Base-by-base conservation (phyloP, 1,140 invertebrate genomes). In the Carposina sasakii region DNA sequence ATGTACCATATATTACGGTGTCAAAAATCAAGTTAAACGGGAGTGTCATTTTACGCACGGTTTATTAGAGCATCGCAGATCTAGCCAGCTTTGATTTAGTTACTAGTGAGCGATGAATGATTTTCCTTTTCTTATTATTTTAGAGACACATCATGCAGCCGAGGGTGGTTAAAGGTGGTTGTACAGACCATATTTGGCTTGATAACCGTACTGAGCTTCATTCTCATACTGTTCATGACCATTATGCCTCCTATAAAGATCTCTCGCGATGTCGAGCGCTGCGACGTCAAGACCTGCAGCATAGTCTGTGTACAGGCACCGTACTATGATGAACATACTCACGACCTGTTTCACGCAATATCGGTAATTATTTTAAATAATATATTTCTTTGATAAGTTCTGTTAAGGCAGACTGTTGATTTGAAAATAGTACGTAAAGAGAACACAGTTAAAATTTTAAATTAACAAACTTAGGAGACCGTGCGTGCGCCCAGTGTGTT, bases 121-220 rank as follows among this genome's bases (percentile, higher is more conserved):
- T 39, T 16, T 41, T 10, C 19, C 42, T 49, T 19, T 31, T 48
- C n/a, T n/a, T n/a, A n/a, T n/a, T n/a, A n/a, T 58, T 52, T 21
- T 51, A 82, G 76, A 26, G 66, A 71, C 10, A 59, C 75, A 26
- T 81, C 78, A 43, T 82, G 76, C 49, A 73, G 60, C 42, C 56
- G 62, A 3, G 72, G 76, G 16, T 81, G 77, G 76, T 46, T 81
- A 0, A 62, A 67, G 12, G 17, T 73, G 15, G 33, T 69, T 2
- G 67, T 81, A 0, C 76, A 83, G 37, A 55, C 52, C 1, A 56
- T 66, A 12, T 81, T 78, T 39, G 73, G 73, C 0, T 37, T 56
- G 0, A 62, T 83, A 8, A 81, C 71, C 1, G 74, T 79, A 3
- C 40, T 58, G 5, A 83, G 79, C 42, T 83, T 81, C 48, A 62